phyloP scores from a whole-genome alignment of 2,888 invertebrate genomes.

The Margaritifera margaritifera region DNA sequence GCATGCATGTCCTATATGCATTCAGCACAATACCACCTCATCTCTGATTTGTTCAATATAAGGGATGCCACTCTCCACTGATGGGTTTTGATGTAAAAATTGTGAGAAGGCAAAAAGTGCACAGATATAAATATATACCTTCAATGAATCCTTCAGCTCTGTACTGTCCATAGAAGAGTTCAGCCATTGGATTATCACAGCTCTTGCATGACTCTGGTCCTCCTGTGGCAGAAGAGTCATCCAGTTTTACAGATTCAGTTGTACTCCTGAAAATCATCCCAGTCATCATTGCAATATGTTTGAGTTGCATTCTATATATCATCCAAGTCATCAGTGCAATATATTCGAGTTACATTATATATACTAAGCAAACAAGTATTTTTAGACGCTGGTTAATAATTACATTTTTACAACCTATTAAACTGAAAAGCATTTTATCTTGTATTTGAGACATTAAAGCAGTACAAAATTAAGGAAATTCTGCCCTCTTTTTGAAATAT shows the following conservation, averaged over 20 bases:
- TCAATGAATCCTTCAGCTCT: slow-evolving; percentile 72
- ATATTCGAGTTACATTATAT: too few relatives aligned
- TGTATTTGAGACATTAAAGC: background rate
- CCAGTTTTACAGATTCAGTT: too few relatives aligned
- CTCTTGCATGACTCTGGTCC: slow-evolving; percentile 1
- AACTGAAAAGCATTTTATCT: too few relatives aligned
- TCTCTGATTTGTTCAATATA: background rate
- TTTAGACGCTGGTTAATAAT: too few relatives aligned
- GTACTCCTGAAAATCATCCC: background rate
- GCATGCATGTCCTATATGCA: too few relatives aligned
- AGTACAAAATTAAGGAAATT: too few relatives aligned
- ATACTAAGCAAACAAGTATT: too few relatives aligned
- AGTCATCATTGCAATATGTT: background rate
- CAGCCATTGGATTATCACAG: slow-evolving; percentile 72
- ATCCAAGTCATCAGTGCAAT: too few relatives aligned
- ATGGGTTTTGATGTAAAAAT: background rate
- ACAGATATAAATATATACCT: slow-evolving; percentile 51
- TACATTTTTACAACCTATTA: too few relatives aligned
- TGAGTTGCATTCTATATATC: background rate
- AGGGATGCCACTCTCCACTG: background rate
- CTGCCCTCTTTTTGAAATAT: too few relatives aligned
- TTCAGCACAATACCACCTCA: too few relatives aligned
- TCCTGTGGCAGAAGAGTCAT: too few relatives aligned
- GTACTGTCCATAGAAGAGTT: slow-evolving; percentile 74
- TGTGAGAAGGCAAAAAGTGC: background rate